Percentiles rank a stretch among this genome's conserved stretches.
Conservation (phyloP, 2,797 vertebrate species). For the Novumbra hubbsi region DNA sequence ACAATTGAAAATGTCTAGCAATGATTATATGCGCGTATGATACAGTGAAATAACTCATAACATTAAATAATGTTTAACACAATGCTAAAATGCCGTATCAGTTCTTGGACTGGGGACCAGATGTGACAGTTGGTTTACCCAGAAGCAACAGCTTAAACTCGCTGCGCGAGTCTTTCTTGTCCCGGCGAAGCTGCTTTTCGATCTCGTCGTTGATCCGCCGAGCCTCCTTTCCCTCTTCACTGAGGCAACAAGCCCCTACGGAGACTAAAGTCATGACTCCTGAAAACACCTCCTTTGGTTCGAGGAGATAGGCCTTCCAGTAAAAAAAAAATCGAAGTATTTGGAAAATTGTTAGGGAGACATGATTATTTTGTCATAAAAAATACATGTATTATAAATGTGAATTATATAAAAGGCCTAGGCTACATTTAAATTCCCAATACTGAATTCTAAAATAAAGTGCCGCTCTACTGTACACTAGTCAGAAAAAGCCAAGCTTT, state of each 20-base stretch:
- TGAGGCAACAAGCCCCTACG: constrained; percentile 94
- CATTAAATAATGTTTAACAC: not conserved
- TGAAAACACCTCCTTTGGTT: constrained; percentile 8
- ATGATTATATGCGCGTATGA: not conserved
- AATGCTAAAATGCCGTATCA: not conserved
- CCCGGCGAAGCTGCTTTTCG: constrained; percentile 88
- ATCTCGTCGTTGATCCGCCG: constrained; percentile 95
- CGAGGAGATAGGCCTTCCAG: constrained; percentile 14
- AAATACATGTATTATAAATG: no score
- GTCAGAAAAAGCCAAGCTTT: not conserved
- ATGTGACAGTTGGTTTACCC: constrained; percentile 70
- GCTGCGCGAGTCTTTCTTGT: constrained; percentile 85
- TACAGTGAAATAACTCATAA: not conserved
- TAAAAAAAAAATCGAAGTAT: constrained; percentile 14
- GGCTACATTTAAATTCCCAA: not conserved
- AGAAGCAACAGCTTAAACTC: constrained; percentile 91
- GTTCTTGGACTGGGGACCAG: not conserved
- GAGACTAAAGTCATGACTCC: constrained; percentile 81
- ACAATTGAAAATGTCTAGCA: not conserved
- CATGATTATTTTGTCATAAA: not conserved
- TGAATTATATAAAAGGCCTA: no score
- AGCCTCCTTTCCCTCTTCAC: constrained; percentile 93
- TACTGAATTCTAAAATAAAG: not conserved
- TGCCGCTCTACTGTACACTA: not conserved
- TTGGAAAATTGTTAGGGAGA: not conserved